Conservation (phyloP, 2,888 invertebrate genomes). For the Drosophila macrospina region DNA sequence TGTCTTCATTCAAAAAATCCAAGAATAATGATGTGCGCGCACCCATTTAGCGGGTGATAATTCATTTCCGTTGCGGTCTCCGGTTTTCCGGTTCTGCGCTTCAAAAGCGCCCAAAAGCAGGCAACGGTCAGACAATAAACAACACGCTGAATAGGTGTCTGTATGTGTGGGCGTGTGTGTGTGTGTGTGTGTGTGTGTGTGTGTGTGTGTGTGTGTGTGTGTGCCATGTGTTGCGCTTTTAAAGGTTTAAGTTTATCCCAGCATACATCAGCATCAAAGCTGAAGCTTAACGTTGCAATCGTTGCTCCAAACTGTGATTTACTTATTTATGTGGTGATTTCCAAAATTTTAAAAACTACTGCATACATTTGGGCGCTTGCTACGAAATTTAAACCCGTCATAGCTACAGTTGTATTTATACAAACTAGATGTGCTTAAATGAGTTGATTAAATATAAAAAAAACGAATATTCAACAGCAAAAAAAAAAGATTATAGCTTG, state of each 20-base stretch:
- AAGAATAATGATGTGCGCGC: conserved; percentile 60
- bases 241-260: not conserved
- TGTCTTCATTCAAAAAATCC: conserved; percentile 60
- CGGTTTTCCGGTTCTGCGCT: conserved; percentile 15
- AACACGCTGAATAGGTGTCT: not conserved
- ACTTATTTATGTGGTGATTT: not conserved
- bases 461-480: too few relatives aligned
- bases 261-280: conserved; percentile 10
- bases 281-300: not conserved
- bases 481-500: too few relatives aligned
- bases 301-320: not conserved
- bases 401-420: too few relatives aligned
- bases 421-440: too few relatives aligned
- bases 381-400: too few relatives aligned
- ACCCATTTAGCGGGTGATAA: conserved; percentile 70
- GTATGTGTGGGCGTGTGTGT: not conserved
- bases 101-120: conserved; percentile 23
- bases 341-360: too few relatives aligned
- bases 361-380: too few relatives aligned
- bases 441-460: too few relatives aligned
- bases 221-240: conserved; percentile 10
- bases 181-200: conserved; percentile 3
- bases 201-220: conserved; percentile 4
- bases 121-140: conserved; percentile 16
- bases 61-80: conserved; percentile 62